These are phyloP conservation scores for Hydropsyche tenuis DNA, from an alignment of 1,140 invertebrate genomes.

Conservation along the genomic window DNA sequence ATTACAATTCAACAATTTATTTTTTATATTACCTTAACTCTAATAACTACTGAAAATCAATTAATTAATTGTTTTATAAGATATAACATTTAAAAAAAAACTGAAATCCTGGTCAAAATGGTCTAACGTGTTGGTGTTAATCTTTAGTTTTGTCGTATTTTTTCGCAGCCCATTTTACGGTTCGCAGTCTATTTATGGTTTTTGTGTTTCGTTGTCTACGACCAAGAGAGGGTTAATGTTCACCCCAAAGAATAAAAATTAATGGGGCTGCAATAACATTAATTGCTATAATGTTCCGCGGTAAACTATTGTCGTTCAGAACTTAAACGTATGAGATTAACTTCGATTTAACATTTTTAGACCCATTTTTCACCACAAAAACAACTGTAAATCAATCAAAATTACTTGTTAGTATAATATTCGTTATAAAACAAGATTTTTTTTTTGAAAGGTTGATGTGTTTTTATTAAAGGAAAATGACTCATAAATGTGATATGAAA, in stretches of 20 bases:
- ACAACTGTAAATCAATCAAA: too few relatives aligned
- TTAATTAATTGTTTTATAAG: too few relatives aligned
- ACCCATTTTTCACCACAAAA: not conserved
- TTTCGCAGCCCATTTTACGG: conserved; percentile 16
- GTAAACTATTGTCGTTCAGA: conserved; percentile 22
- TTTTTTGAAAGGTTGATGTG: too few relatives aligned
- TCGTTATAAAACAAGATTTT: too few relatives aligned
- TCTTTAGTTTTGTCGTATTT: conserved; percentile 32
- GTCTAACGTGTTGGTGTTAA: conserved; percentile 12
- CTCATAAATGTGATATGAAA: too few relatives aligned
- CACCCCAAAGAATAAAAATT: conserved; percentile 48
- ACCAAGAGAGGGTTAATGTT: not conserved
- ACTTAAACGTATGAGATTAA: conserved; percentile 15
- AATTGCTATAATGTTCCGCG: conserved; percentile 46
- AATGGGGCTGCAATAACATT: conserved; percentile 50
- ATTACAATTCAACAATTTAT: too few relatives aligned
- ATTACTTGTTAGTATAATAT: too few relatives aligned
- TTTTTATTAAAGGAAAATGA: too few relatives aligned
- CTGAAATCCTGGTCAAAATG: too few relatives aligned
- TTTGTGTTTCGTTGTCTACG: conserved; percentile 18
- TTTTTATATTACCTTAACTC: too few relatives aligned
- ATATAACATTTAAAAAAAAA: too few relatives aligned
- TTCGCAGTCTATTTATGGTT: conserved; percentile 16
- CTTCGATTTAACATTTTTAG: conserved; percentile 27
- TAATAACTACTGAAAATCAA: too few relatives aligned